Conservation (phyloP, 2,113 vertebrate genomes). For the Phaethon lepturus region DNA sequence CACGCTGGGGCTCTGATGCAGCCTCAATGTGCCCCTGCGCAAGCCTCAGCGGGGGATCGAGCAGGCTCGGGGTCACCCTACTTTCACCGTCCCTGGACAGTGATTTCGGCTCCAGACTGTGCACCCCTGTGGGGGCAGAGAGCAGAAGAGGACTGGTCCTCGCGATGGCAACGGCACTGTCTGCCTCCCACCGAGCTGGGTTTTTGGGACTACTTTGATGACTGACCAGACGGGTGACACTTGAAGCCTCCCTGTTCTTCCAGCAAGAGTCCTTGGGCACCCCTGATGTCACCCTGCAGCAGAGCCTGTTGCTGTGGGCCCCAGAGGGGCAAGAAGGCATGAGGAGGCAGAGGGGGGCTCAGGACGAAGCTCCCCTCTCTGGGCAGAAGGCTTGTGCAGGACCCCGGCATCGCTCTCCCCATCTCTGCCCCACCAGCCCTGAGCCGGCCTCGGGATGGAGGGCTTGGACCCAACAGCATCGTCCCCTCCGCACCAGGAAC, state of each 20-base stretch:
- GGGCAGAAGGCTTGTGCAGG: not conserved
- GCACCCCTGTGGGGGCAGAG: rapidly evolving
- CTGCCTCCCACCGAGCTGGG: not conserved
- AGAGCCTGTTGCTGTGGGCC: not conserved
- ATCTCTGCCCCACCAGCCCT: not conserved
- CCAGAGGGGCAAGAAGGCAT: not conserved
- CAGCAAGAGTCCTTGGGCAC: not conserved
- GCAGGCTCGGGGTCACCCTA: not conserved
- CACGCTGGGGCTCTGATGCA: rapidly evolving
- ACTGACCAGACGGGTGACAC: not conserved
- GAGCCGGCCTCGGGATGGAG: not conserved
- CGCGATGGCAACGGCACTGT: rapidly evolving
- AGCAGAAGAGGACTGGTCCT: not conserved
- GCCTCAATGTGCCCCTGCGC: not conserved
- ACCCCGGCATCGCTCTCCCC: not conserved
- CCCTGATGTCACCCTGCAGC: not conserved
- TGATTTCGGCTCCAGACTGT: rapidly evolving
- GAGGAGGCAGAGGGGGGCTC: not conserved
- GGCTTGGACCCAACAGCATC: rapidly evolving
- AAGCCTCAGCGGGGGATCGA: rapidly evolving
- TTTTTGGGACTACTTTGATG: not conserved
- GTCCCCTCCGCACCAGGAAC: rapidly evolving
- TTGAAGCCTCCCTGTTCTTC: not conserved
- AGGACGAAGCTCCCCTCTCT: not conserved
- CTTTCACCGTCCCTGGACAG: rapidly evolving